A percentile compares a stretch with the other conserved stretches of the same genome.
phyloP scores from a whole-genome alignment of 2,888 invertebrate genomes.

The Craniophora ligustri region DNA sequence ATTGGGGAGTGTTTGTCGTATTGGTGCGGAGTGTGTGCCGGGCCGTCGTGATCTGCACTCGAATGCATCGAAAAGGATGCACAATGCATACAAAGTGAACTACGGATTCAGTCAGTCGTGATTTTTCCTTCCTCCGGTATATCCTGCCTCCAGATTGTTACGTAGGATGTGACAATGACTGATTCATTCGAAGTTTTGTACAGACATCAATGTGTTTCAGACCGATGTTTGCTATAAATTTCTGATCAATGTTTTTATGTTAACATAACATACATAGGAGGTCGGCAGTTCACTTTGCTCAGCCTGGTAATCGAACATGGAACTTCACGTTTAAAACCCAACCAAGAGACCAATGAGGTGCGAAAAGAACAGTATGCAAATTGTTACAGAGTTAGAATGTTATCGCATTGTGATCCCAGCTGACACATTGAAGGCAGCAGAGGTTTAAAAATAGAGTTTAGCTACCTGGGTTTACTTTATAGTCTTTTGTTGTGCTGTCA shows the following conservation, averaged over 20 bases:
- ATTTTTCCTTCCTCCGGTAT: constrained; percentile 72
- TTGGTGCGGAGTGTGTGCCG: constrained; percentile 65
- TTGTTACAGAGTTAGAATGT: too few species aligned
- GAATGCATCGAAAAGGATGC: constrained; percentile 70
- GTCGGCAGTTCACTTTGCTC: too few species aligned
- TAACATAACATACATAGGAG: too few species aligned
- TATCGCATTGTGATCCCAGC: too few species aligned
- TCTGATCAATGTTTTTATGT: constrained; percentile 3
- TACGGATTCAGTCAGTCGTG: constrained; percentile 71
- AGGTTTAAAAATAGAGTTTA: too few species aligned
- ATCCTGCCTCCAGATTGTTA: constrained; percentile 64
- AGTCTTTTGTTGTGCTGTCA: too few species aligned
- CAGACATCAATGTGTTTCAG: constrained; percentile 50
- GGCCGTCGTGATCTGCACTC: constrained; percentile 73
- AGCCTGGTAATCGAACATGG: too few species aligned
- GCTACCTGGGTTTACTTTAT: too few species aligned
- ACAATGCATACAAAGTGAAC: constrained; percentile 81
- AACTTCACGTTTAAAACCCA: too few species aligned
- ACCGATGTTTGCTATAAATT: constrained; percentile 14
- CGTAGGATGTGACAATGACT: constrained; percentile 67
- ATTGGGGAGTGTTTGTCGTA: constrained; percentile 81
- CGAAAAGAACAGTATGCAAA: too few species aligned
- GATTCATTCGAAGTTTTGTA: constrained; percentile 60
- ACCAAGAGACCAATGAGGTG: too few species aligned
- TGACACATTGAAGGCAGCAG: too few species aligned